Percentiles rank a stretch among this genome's conserved stretches.
phyloP scores from a whole-genome alignment of 2,113 vertebrate species.

The Xyliphius kryptos region DNA sequence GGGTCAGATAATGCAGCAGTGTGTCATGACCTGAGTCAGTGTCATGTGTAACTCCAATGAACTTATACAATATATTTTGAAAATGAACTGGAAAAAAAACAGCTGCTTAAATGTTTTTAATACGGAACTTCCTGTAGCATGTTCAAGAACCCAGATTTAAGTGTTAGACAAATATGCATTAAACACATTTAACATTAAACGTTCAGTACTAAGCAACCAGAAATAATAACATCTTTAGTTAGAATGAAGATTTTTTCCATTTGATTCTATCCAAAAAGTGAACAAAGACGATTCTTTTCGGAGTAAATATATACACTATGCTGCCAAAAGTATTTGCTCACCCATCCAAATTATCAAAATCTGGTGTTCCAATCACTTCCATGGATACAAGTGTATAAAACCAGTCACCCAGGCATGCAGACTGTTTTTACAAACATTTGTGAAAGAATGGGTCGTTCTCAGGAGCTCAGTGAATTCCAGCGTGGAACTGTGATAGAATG shows the following conservation, averaged over 20 bases:
- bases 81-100: neutral
- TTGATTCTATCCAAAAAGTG: no score
- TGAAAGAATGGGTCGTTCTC: no score
- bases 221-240: neutral
- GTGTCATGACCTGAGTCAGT: neutral
- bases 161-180: no score
- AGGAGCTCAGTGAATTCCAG: no score
- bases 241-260: neutral
- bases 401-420: no score
- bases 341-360: no score
- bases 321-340: no score
- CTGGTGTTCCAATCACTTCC: no score
- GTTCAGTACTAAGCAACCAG: neutral
- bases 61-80: neutral
- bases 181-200: neutral
- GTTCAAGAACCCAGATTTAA: no score
- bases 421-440: no score
- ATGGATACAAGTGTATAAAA: no score
- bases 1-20: neutral
- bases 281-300: neutral
- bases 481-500: no score
- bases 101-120: neutral
- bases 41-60: neutral
- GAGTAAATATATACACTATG: neutral
- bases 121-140: neutral